Evolutionary conservation across 1,140 invertebrate genomes (phyloP), one percentile per base, ranked within the genome.

Genomic region (Dufourea novaeangliae): DNA sequence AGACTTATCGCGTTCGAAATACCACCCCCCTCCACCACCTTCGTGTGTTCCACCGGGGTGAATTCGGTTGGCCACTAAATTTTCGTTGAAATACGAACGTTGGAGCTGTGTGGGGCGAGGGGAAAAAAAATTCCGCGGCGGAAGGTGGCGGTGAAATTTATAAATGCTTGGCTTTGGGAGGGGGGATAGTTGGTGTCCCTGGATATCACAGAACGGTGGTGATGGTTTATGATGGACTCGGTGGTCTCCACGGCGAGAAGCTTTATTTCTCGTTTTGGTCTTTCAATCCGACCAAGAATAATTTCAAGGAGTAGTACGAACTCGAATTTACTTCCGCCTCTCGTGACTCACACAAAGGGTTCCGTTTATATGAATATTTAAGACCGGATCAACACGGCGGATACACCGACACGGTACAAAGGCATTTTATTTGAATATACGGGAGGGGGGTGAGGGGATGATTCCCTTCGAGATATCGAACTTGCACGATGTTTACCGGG

Each of bases 71-170:
- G 14, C 29, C 12, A 52, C 11, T 64, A 64, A 73, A 73, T 64
- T 64, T 50, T 29, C 70, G 44, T 27, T 5, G 70, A 70, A 59
- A 44, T 32, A 59, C 44, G 70, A 2, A 52, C 17, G 27, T 8
- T 2, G 29, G 29, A 20, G 25, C 39, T n/a, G n/a, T n/a, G n/a
- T n/a, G 69, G 17, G 3, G 3, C 20, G 8, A n/a, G 32, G 25
- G 20, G 39, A 63, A 73, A 63, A 73, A 73, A 39, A 41, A n/a
- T n/a, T n/a, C n/a, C n/a, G 10, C 20, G 39, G 41, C 27, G 69
- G 27, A 32, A 70, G 57, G 20, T 34, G 57, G 29, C 41, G 29
- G 59, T 52, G 59, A 64, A 73, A 64, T 64, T 64, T 73, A 73
- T 54, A 73, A 73, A 64, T 64, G 57, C 57, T 8, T 34, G 57